These are phyloP conservation scores for Mormyrops boulengeri DNA, from an alignment of 2,797 vertebrate genomes.

Conservation along the genomic window DNA sequence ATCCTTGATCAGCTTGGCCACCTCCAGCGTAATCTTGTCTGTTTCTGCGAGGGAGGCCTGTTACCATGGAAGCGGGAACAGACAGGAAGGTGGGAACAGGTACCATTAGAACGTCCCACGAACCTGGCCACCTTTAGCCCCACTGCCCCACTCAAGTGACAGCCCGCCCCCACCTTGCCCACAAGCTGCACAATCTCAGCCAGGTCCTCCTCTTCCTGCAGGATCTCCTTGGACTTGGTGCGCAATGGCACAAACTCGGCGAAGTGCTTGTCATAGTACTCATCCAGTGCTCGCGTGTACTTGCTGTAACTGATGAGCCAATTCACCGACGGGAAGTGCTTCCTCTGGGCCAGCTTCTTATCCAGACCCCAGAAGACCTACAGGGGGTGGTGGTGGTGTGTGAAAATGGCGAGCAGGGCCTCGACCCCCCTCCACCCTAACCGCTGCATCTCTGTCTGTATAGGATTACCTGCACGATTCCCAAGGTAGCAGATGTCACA, in stretches of 20 bases:
- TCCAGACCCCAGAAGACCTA: constrained; percentile 98
- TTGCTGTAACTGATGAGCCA: constrained; percentile 99
- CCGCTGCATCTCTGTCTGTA: neutral
- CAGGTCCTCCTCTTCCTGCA: constrained; percentile 96
- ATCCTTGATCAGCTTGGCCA: constrained; percentile 95
- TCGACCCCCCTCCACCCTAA: neutral
- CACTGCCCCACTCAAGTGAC: neutral
- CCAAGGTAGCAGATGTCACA: constrained; percentile 93
- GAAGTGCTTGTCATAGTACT: constrained; percentile 93
- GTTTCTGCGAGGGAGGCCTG: constrained; percentile 94
- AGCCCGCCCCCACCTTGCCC: constrained; percentile 74
- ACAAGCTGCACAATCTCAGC: constrained; percentile 98
- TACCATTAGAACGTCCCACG: neutral
- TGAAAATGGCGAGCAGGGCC: neutral
- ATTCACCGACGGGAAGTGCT: constrained; percentile 97
- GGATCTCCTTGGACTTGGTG: constrained; percentile 94
- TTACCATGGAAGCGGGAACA: constrained; percentile 26
- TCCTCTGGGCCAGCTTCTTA: constrained; percentile 96
- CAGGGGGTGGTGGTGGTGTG: neutral
- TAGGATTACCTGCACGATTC: constrained; percentile 84
- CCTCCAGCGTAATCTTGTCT: constrained; percentile 96
- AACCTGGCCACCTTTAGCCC: neutral
- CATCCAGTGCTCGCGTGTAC: constrained; percentile 88
- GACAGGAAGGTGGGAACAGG: neutral
- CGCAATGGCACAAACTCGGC: constrained; percentile 72